Evolutionary conservation across 2,888 invertebrate species (phyloP).

Genomic region (Meteorus cinctellus): DNA sequence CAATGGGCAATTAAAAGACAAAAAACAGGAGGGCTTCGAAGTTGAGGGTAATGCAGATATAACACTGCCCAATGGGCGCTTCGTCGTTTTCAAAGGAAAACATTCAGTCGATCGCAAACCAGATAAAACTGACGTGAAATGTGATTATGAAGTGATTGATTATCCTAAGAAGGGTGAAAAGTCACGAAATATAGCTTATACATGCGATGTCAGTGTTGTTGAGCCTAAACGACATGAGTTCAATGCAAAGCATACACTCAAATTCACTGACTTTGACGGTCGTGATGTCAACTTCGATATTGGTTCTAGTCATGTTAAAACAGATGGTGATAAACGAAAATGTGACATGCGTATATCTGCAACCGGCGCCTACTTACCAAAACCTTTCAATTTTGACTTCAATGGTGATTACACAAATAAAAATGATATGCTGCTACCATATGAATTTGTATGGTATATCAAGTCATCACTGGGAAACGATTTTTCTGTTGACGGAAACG

Average conservation of each 20-base stretch:
- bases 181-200: conserved; percentile 71
- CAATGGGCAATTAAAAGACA: conserved; percentile 73
- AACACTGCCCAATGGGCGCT: conserved; percentile 75
- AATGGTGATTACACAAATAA: conserved; percentile 49
- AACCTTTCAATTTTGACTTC: conserved; percentile 51
- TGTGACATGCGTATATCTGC: conserved; percentile 56
- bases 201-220: conserved; percentile 69
- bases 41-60: conserved; percentile 74
- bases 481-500: conserved; percentile 51
- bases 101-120: conserved; percentile 65
- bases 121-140: conserved; percentile 56
- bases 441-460: conserved; percentile 49
- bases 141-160: conserved; percentile 65
- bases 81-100: conserved; percentile 71
- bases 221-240: conserved; percentile 73
- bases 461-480: conserved; percentile 60
- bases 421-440: conserved; percentile 19
- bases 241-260: conserved; percentile 69
- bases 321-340: conserved; percentile 53
- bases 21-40: conserved; percentile 72
- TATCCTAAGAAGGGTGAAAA: conserved; percentile 72
- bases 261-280: conserved; percentile 74
- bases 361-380: conserved; percentile 55
- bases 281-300: conserved; percentile 72
- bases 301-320: conserved; percentile 67